Percentiles rank a stretch among this genome's conserved stretches.
These are phyloP conservation scores for Lanistes nyassanus DNA, from an alignment of 1,140 invertebrate species.

Conservation along the genomic window DNA sequence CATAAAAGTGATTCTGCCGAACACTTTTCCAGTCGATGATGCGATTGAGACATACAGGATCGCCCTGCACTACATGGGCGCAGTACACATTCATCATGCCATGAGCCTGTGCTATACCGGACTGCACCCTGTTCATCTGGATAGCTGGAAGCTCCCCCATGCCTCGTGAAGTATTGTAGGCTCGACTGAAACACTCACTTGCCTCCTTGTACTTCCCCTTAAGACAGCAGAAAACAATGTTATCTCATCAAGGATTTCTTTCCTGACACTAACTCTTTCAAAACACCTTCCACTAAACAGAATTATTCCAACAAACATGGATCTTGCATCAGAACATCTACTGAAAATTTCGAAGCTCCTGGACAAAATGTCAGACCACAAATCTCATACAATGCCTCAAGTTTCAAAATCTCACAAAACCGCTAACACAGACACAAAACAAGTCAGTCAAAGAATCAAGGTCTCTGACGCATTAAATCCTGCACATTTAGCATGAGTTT, in stretches of 20 bases:
- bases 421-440: no score
- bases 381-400: no score
- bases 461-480: no score
- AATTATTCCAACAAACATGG: no score
- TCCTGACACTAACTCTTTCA: slow-evolving; percentile 11
- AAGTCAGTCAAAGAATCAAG: no score
- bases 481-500: no score
- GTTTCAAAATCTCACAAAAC: no score
- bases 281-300: no score
- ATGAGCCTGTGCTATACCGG: slow-evolving; percentile 63
- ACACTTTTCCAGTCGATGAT: slow-evolving; percentile 63
- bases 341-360: no score
- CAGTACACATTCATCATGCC: slow-evolving; percentile 55
- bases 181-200: slow-evolving; percentile 64
- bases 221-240: slow-evolving; percentile 29
- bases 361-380: no score
- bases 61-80: slow-evolving; percentile 47
- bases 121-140: slow-evolving; percentile 60
- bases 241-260: slow-evolving; percentile 57
- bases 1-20: slow-evolving; percentile 57
- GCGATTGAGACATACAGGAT: slow-evolving; percentile 46
- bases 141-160: slow-evolving; percentile 54
- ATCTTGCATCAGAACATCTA: no score
- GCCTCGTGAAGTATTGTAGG: slow-evolving; percentile 63
- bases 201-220: slow-evolving; percentile 65